Conservation (phyloP, 2,888 invertebrate species). For the Liposcelis brunnea region DNA sequence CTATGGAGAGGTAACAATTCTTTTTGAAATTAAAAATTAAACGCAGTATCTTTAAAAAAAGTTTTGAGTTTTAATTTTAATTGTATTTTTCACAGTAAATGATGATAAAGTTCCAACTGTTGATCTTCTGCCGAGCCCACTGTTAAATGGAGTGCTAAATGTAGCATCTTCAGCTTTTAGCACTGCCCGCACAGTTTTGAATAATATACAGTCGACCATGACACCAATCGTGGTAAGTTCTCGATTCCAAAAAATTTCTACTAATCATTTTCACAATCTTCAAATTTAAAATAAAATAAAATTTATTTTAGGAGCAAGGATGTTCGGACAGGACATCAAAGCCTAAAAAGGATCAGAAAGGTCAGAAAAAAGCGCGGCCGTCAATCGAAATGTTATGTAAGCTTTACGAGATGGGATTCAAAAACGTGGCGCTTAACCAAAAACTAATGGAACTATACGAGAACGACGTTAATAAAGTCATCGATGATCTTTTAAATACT, state of each 20-base stretch:
- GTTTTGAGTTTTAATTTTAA: too few relatives aligned
- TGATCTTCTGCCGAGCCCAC: slow-evolving; percentile 25
- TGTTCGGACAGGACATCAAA: too few relatives aligned
- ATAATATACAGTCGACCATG: slow-evolving; percentile 27
- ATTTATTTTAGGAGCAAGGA: too few relatives aligned
- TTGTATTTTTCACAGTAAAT: neutral
- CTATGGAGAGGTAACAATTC: too few relatives aligned
- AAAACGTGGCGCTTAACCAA: slow-evolving; percentile 26
- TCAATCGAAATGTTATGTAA: slow-evolving; percentile 20
- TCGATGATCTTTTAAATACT: slow-evolving; percentile 22
- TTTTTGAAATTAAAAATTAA: too few relatives aligned
- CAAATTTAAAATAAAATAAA: too few relatives aligned
- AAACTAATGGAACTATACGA: slow-evolving; percentile 26
- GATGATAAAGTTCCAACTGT: slow-evolving; percentile 16
- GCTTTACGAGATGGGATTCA: slow-evolving; percentile 30
- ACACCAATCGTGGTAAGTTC: too few relatives aligned
- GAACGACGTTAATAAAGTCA: slow-evolving; percentile 26
- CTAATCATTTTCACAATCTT: too few relatives aligned
- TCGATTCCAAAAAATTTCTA: slow-evolving; percentile 6
- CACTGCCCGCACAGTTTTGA: slow-evolving; percentile 27
- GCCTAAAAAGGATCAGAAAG: slow-evolving; percentile 14
- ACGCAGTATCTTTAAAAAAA: too few relatives aligned
- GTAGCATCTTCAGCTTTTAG: slow-evolving; percentile 28
- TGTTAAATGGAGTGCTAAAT: slow-evolving; percentile 28
- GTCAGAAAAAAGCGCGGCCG: neutral